Evolutionary conservation across 2,797 vertebrate species (phyloP), one percentile per base, ranked within the genome.

Genomic region (Gephyroberyx darwinii): DNA sequence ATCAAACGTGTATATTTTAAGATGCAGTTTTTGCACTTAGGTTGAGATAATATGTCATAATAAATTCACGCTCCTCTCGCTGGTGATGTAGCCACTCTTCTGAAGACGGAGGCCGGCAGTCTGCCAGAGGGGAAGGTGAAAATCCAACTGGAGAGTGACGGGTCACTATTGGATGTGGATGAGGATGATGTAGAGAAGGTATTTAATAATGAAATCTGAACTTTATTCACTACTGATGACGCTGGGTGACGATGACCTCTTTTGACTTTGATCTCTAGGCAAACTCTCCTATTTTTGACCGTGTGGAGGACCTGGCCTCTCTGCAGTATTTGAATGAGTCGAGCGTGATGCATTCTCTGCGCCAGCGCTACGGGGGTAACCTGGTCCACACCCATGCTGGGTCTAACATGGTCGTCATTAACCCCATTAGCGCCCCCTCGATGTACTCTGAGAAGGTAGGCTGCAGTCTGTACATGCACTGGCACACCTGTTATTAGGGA

Each of bases 131-230:
- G 97, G 74, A 98, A 98, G 86, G 95, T 96, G 81, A 98, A 96
- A 64, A 95, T 99, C 90, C 94, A 94, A 79, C 93, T 99, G 87
- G 97, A 98, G 90, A 95, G 97, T 0, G 96, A 98, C 3, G 95
- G 96, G 81, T 90, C 95, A 5, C 0, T 97, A 86, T 92, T 99
- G 93, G 97, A 99, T 26, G 98, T 98, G 85, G 98, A 99, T 1
- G 98, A 99, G 90, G 97, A 99, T 0, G 97, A 99, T 1, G 92
- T 98, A 50, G 98, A 99, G 83, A 99, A 99, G 96, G 98, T 98
- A 89, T 80, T 85, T 76, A 75, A 89, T 90, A 47, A 83, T 89
- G 80, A 76, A 43, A 80, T 81, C 63, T 61, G 56, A 80, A 75
- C 69, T 68, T 59, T 82, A 79, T 90, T 67, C 71, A 70, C 90